phyloP scores from a whole-genome alignment of 2,797 vertebrate genomes.

The Nyctibius grandis region DNA sequence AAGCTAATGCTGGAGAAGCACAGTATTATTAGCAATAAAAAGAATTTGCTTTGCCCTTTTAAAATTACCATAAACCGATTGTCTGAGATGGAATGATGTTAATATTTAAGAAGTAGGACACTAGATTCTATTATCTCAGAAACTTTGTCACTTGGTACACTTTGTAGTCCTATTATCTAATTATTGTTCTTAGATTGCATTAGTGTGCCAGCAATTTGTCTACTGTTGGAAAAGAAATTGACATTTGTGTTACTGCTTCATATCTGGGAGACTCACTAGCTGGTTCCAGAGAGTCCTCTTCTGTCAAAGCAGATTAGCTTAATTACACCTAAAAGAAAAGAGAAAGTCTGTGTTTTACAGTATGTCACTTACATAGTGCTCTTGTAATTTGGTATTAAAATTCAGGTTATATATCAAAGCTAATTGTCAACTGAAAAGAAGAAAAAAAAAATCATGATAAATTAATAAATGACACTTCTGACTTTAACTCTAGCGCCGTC shows the following conservation, averaged over 20 bases:
- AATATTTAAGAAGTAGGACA: constrained; percentile 81
- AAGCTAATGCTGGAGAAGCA: constrained; percentile 70
- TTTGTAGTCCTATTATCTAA: constrained; percentile 81
- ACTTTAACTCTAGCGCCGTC: constrained; percentile 43
- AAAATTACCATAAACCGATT: constrained; percentile 80
- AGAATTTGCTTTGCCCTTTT: constrained; percentile 80
- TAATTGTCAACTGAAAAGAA: constrained; percentile 55
- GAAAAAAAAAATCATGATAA: constrained; percentile 13
- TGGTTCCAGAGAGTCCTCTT: constrained; percentile 69
- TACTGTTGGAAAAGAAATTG: constrained; percentile 78
- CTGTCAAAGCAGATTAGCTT: constrained; percentile 74
- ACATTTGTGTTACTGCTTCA: constrained; percentile 77
- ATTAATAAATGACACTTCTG: constrained; percentile 61
- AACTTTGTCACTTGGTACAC: constrained; percentile 78
- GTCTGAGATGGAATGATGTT: constrained; percentile 79
- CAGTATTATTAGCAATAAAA: constrained; percentile 80
- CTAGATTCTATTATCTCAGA: constrained; percentile 80
- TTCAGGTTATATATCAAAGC: constrained; percentile 55
- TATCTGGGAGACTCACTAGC: constrained; percentile 71
- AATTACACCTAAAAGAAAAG: constrained; percentile 61
- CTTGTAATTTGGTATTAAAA: constrained; percentile 67
- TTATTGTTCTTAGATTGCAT: constrained; percentile 80
- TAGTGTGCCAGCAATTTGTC: constrained; percentile 79
- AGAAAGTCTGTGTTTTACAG: constrained; percentile 24
- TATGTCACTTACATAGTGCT: background rate